phyloP scores from a whole-genome alignment of 2,113 vertebrate species.

The Crotalus viridis region DNA sequence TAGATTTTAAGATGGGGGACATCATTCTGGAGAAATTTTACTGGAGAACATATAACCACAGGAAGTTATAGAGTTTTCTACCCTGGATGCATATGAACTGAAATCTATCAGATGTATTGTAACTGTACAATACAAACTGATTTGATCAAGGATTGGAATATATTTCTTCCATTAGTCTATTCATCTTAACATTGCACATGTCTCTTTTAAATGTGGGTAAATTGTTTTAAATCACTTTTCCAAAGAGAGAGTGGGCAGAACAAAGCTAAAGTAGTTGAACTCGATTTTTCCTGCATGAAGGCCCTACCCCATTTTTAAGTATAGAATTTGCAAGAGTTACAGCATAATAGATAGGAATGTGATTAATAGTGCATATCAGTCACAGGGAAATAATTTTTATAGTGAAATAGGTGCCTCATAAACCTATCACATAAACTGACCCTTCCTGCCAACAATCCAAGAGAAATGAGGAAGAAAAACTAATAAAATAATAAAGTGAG shows the following conservation, averaged over 20 bases:
- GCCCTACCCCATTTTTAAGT: not conserved
- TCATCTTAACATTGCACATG: not conserved
- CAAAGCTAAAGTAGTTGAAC: not conserved
- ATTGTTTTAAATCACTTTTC: not conserved
- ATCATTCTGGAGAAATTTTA: not conserved
- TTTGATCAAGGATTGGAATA: not conserved
- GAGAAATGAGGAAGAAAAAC: not conserved
- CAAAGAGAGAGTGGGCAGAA: not conserved
- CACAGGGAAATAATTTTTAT: not conserved
- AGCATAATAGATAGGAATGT: not conserved
- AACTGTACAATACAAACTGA: not conserved
- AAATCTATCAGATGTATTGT: not conserved
- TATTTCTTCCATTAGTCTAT: not conserved
- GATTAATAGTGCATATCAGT: conserved; percentile 5
- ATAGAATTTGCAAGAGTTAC: not conserved
- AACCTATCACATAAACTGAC: not conserved
- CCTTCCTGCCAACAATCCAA: not conserved
- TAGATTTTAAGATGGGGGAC: not conserved
- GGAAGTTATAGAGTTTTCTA: not conserved
- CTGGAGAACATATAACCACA: not conserved
- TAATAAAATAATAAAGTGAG: not conserved
- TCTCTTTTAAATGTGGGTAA: not conserved
- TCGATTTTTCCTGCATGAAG: not conserved
- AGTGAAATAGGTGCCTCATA: conserved; percentile 13
- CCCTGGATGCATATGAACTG: not conserved